Conservation (phyloP, 1,140 invertebrate species). For the Zaprionus gabonicus region DNA sequence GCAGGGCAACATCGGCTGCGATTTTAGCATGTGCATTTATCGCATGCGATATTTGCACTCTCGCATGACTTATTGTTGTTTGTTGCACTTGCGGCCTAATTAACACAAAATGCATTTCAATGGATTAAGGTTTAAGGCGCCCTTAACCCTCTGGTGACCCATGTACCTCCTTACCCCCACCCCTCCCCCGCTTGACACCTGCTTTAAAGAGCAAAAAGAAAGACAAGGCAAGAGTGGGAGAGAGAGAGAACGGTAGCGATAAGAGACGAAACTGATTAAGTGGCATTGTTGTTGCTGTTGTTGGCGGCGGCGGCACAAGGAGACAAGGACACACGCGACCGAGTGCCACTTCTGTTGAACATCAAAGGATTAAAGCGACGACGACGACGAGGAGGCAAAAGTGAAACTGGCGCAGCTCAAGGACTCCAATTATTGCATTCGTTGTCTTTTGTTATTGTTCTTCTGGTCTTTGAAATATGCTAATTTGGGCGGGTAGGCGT, state of each 20-base stretch:
- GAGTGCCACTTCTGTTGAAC: constrained; percentile 75
- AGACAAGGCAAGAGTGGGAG: constrained; percentile 22
- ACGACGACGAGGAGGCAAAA: constrained; percentile 63
- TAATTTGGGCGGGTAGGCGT: constrained; percentile 56
- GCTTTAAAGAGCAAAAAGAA: constrained; percentile 22
- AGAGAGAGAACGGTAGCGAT: neutral
- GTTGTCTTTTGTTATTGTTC: constrained; percentile 61
- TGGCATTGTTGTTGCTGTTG: constrained; percentile 40
- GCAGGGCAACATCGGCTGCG: constrained; percentile 52
- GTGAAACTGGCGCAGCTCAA: constrained; percentile 58
- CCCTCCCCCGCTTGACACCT: constrained; percentile 35
- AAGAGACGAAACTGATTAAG: constrained; percentile 57
- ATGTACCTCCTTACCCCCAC: neutral
- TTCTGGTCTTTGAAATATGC: constrained; percentile 73
- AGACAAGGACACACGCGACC: constrained; percentile 63
- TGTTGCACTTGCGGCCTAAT: constrained; percentile 46
- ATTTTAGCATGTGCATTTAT: constrained; percentile 52
- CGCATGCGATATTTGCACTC: constrained; percentile 52
- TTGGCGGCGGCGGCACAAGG: constrained; percentile 40
- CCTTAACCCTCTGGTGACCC: neutral
- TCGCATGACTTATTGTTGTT: constrained; percentile 14
- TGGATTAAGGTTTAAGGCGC: constrained; percentile 46
- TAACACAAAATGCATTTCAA: constrained; percentile 51
- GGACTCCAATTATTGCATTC: constrained; percentile 82
- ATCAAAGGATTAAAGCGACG: constrained; percentile 74